Evolutionary conservation across 2,888 invertebrate species (phyloP), one percentile per base, ranked within the genome.

Genomic region (Amphimallon solstitiale): DNA sequence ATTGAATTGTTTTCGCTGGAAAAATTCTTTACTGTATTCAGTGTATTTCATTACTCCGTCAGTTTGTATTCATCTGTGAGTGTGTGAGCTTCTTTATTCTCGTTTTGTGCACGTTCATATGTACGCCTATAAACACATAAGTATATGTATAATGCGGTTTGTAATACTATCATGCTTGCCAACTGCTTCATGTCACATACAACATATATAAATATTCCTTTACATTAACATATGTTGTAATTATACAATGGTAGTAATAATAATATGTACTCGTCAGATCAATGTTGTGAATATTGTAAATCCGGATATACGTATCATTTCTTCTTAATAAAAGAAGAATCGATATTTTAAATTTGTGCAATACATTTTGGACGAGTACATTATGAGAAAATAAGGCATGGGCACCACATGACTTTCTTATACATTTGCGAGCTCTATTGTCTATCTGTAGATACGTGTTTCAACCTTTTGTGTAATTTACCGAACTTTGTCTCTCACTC

Each of bases 101-200:
- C 9, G 38, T 38, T 38, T 29, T 29, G 29, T 12, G 23, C 23
- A 49, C 29, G 48, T 21, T 23, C n/a, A 21, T 10, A 48, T 23
- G 15, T 35, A 19, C 15, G 15, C 29, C 2, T 35, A 7, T 29
- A 15, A 7, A n/a, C 19, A 46, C 19, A 19, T 49, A 29, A 9
- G 21, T 29, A 29, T 14, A 48, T 48, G 23, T 9, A 29, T 23
- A n/a, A 29, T 49, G 21, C 23, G 15, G 51, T 17, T 51, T 51
- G 51, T 34, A 35, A 23, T 40, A 56, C 43, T 23, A 40, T 23
- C 43, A 29, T 56, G 40, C 56, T 56, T 56, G 56, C 56, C 56
- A 56, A 56, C 56, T 56, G 56, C 43, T 56, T 23, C 40, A 23
- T 23, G 14, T 56, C 40, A 56, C 23, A 21, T 23, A 56, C 14